Evolutionary conservation across 2,888 invertebrate species (phyloP).

Genomic region (Nezara viridula): DNA sequence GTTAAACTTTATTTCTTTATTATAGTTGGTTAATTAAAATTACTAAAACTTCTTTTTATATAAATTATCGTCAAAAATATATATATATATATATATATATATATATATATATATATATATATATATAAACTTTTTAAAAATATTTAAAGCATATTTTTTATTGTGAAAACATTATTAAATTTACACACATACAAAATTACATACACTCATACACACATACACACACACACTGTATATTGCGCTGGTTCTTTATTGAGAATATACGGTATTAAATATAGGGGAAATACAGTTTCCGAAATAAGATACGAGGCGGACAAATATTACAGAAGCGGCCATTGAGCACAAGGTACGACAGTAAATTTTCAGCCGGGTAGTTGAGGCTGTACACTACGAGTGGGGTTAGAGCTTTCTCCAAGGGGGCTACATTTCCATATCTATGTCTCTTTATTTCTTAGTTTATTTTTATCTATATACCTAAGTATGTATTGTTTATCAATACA

Average conservation of each 20-base stretch:
- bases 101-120: too few relatives aligned
- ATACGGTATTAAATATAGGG: not conserved
- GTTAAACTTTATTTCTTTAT: too few relatives aligned
- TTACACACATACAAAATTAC: too few relatives aligned
- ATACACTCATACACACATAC: too few relatives aligned
- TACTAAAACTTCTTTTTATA: too few relatives aligned
- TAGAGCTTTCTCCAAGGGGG: not conserved
- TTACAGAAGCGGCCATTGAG: not conserved
- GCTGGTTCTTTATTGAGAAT: not conserved
- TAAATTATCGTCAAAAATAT: too few relatives aligned
- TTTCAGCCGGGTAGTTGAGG: not conserved
- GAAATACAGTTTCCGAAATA: not conserved
- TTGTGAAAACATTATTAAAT: too few relatives aligned
- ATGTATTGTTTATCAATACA: not conserved
- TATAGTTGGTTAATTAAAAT: too few relatives aligned
- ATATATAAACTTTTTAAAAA: too few relatives aligned
- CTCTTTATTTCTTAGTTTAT: not conserved
- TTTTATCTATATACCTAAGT: not conserved
- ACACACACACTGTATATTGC: not conserved
- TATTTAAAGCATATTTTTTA: too few relatives aligned
- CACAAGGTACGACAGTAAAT: slow-evolving; percentile 6
- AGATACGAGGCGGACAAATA: not conserved
- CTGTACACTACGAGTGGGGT: not conserved
- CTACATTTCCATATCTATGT: not conserved
- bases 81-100: too few relatives aligned